phyloP scores from a whole-genome alignment of 2,888 invertebrate genomes.

The Trisateles emortualis region DNA sequence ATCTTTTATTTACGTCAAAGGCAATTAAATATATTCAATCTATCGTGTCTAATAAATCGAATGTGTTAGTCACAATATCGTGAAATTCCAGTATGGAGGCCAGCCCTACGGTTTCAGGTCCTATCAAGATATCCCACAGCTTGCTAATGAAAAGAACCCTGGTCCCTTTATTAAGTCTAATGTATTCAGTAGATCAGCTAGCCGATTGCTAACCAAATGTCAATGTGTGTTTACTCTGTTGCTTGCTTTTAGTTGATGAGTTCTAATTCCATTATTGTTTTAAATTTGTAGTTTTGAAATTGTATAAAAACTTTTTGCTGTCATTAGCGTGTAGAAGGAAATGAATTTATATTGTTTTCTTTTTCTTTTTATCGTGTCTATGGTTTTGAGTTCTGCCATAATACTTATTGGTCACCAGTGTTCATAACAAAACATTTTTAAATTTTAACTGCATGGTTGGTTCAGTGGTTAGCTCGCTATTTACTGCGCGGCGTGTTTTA shows the following conservation, averaged over 20 bases:
- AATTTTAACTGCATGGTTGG: too few species aligned
- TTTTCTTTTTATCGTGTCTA: too few species aligned
- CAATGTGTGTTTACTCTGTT: constrained; percentile 59
- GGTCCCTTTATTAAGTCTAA: constrained; percentile 84
- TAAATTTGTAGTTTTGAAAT: neutral
- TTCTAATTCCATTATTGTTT: constrained; percentile 28
- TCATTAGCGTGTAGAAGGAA: too few species aligned
- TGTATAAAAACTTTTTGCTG: neutral
- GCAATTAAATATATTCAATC: too few species aligned
- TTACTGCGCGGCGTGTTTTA: too few species aligned
- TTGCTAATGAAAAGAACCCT: constrained; percentile 81
- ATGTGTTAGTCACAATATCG: neutral
- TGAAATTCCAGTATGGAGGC: constrained; percentile 10
- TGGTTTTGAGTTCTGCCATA: too few species aligned
- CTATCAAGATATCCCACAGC: constrained; percentile 76
- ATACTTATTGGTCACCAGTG: too few species aligned
- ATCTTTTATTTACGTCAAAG: neutral
- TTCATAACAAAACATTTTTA: too few species aligned
- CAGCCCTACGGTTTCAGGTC: constrained; percentile 48
- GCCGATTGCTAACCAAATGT: constrained; percentile 76
- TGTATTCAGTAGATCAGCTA: constrained; percentile 79
- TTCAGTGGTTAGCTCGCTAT: too few species aligned
- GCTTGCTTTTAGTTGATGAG: constrained; percentile 42
- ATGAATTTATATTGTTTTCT: too few species aligned
- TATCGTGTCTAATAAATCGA: neutral